Evolutionary conservation across 2,113 vertebrate species (phyloP), one percentile per base, ranked within the genome.

Genomic region (Bucco capensis): DNA sequence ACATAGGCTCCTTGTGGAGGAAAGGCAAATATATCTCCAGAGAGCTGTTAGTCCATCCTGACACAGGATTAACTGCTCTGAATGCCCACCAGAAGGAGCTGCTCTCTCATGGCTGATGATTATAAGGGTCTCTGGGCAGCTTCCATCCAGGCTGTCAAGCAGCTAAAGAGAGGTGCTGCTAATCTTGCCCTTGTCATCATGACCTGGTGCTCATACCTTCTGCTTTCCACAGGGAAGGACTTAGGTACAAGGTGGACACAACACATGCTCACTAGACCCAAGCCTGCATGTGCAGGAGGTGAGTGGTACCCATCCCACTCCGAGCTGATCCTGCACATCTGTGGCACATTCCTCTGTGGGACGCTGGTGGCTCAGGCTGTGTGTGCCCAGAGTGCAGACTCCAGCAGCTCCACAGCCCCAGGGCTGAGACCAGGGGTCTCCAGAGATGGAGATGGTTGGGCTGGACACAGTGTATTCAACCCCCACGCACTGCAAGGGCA

Each of bases 261-360:
- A 31, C 10, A 10, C 8, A 5, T 23, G 51, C 24, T 74, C 1
- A 0, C 27, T 37, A 54, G 56, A 51, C 30, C 40, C 2, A 0
- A 28, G 42, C 5, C 33, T 76, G 53, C 25, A 7, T 3, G 5
- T 67, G 38, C 22, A 46, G 57, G 56, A 65, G 35, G 8, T 23
- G 46, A 60, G 40, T 22, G 2, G 1, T 1, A 25, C 71, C 71
- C 49, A 31, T n/a, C 49, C 15, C 25, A 4, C 11, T 40, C 42
- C 19, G 69, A 75, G 28, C 57, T 75, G 66, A 19, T 24, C 46
- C 37, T 70, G 38, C 30, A 15, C 22, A 18, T 10, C 51, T 9
- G 13, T 8, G 5, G 19, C 22, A 27, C 33, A n/a, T 27, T 25
- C n/a, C 30, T 25, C 37, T 0, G 0, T 2, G 12, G 58, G 33